Conservation (phyloP, 2,113 vertebrate genomes). For the Chloropsis cyanopogon region DNA sequence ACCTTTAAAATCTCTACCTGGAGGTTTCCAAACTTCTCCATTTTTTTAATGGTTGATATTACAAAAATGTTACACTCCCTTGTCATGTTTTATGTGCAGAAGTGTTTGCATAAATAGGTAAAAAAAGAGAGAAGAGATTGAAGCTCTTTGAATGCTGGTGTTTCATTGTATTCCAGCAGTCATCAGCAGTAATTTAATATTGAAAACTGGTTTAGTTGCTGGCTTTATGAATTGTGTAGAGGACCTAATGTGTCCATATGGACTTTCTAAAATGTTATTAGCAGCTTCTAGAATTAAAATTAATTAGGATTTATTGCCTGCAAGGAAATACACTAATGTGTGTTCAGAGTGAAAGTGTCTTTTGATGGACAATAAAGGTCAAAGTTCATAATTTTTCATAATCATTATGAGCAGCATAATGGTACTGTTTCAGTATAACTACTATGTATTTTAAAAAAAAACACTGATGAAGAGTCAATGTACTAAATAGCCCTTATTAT, state of each 20-base stretch:
- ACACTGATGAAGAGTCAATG: constrained; percentile 11
- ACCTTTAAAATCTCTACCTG: background rate
- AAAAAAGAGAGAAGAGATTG: background rate
- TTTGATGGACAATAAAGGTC: constrained; percentile 55
- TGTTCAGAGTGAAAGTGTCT: constrained; percentile 31
- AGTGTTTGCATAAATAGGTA: background rate
- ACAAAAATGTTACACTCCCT: background rate
- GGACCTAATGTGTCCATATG: constrained; percentile 52
- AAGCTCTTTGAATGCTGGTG: background rate
- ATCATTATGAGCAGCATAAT: constrained; percentile 25
- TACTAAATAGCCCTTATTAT: constrained; percentile 49
- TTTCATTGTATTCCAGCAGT: background rate
- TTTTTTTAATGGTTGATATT: background rate
- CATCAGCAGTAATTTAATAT: constrained; percentile 1
- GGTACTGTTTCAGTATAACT: constrained; percentile 21
- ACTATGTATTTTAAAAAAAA: background rate
- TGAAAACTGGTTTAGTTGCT: constrained; percentile 48
- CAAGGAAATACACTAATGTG: constrained; percentile 50
- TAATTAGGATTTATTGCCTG: constrained; percentile 62
- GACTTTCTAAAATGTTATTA: constrained; percentile 60
- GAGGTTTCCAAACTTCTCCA: background rate
- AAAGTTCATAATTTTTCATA: constrained; percentile 36
- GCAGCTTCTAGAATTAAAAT: constrained; percentile 62
- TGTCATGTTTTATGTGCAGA: background rate
- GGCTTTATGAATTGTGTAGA: constrained; percentile 46